phyloP scores from a whole-genome alignment of 1,140 invertebrate species.

The Saccostrea glomerata region DNA sequence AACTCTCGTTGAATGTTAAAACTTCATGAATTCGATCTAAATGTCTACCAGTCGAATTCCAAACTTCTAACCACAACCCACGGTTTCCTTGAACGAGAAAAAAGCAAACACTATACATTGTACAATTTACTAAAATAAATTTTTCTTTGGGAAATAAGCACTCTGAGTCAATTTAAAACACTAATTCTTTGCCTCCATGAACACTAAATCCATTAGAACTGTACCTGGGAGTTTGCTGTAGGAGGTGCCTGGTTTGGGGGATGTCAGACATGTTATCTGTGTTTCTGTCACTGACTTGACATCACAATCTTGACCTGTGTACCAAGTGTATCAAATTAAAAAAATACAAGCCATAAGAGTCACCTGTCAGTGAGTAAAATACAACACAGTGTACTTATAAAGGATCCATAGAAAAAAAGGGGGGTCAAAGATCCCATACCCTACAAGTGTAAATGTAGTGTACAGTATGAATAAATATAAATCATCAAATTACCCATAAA shows the following conservation, averaged over 20 bases:
- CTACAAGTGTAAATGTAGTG: too few species aligned
- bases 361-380: too few species aligned
- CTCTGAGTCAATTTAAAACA: too few species aligned
- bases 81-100: conserved; percentile 61
- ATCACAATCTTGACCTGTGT: not conserved
- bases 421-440: too few species aligned
- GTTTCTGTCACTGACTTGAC: conserved; percentile 47
- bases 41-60: conserved; percentile 52
- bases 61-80: conserved; percentile 59
- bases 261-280: conserved; percentile 53
- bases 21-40: conserved; percentile 40
- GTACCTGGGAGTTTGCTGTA: conserved; percentile 52
- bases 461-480: too few species aligned
- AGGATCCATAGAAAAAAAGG: too few species aligned
- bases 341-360: too few species aligned
- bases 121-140: not conserved
- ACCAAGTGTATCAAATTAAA: not conserved
- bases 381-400: too few species aligned
- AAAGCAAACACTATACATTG: too few species aligned
- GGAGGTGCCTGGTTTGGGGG: conserved; percentile 24
- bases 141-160: not conserved
- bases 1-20: conserved; percentile 9
- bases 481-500: too few species aligned
- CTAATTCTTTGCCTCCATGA: too few species aligned
- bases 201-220: not conserved